A percentile compares a stretch with the other conserved stretches of the same genome.
phyloP scores from a whole-genome alignment of 2,888 invertebrate species.

The Tenodera sinensis region DNA sequence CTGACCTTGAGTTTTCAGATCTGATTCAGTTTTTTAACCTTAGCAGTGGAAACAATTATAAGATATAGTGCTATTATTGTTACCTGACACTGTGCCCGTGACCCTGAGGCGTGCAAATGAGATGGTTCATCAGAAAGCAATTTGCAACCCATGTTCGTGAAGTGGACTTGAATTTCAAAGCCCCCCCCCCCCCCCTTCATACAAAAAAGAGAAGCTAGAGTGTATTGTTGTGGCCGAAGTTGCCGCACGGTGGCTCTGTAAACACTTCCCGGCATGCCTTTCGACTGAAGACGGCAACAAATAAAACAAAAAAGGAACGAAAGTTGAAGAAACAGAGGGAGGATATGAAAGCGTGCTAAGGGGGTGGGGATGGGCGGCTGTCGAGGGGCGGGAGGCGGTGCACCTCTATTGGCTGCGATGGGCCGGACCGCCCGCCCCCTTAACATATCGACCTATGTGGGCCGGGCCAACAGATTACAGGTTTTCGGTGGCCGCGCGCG shows the following conservation, averaged over 20 bases:
- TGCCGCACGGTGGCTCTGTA: not conserved
- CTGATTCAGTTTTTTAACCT: no score
- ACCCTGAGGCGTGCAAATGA: not conserved
- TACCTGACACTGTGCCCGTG: no score
- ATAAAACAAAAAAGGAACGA: not conserved
- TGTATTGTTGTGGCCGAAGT: not conserved
- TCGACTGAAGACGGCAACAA: not conserved
- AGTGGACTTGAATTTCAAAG: no score
- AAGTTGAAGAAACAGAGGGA: slow-evolving; percentile 18
- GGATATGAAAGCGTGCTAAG: slow-evolving; percentile 25
- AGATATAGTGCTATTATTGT: no score
- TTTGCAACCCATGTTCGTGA: not conserved
- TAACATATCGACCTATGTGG: not conserved
- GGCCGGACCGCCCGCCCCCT: slow-evolving; percentile 36
- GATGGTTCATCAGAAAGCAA: not conserved
- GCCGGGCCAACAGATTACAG: slow-evolving; percentile 33
- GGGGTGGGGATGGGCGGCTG: slow-evolving; percentile 36
- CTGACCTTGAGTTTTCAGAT: no score
- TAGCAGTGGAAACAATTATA: no score
- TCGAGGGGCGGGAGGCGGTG: slow-evolving; percentile 39
- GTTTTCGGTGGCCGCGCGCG: not conserved
- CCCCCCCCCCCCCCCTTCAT: no score
- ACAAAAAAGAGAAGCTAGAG: not conserved
- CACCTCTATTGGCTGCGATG: slow-evolving; percentile 38
- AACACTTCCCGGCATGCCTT: not conserved